Conservation (phyloP, 2,888 invertebrate genomes). For the Drosophila paramelanica region DNA sequence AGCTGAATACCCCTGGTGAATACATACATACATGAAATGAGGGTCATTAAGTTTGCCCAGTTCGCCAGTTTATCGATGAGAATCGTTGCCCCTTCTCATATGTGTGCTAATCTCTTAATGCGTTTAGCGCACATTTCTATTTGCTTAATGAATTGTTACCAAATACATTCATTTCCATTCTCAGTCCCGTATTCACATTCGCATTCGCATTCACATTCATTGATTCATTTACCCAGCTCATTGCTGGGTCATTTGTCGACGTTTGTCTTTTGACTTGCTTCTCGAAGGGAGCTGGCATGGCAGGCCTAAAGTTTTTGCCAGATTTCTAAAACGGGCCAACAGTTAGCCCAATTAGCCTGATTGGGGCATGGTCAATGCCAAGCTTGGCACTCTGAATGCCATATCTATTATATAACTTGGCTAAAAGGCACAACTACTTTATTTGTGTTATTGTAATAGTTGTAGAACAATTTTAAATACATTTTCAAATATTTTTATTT, state of each 20-base stretch:
- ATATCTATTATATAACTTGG: background rate
- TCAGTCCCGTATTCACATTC: constrained; percentile 32
- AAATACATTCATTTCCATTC: constrained; percentile 70
- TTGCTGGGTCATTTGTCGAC: constrained; percentile 75
- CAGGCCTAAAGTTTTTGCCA: constrained; percentile 23
- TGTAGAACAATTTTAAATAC: background rate
- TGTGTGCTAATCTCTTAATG: constrained; percentile 85
- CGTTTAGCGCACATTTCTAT: constrained; percentile 82
- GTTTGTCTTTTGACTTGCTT: constrained; percentile 71
- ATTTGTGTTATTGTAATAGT: background rate
- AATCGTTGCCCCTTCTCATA: constrained; percentile 41
- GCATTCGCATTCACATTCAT: constrained; percentile 46
- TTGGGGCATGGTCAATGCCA: constrained; percentile 65
- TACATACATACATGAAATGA: constrained; percentile 64
- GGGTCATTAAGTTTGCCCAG: constrained; percentile 75
- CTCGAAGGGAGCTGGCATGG: background rate
- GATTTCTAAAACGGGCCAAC: constrained; percentile 55
- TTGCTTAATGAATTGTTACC: constrained; percentile 81
- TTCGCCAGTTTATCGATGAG: constrained; percentile 65
- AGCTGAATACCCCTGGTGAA: constrained; percentile 33
- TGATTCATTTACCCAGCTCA: constrained; percentile 71
- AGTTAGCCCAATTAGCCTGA: constrained; percentile 65
- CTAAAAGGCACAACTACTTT: background rate
- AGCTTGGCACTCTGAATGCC: background rate
- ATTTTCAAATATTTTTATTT: no score